Conservation (phyloP, 2,888 invertebrate genomes). For the Cataglyphis altisquamis region DNA sequence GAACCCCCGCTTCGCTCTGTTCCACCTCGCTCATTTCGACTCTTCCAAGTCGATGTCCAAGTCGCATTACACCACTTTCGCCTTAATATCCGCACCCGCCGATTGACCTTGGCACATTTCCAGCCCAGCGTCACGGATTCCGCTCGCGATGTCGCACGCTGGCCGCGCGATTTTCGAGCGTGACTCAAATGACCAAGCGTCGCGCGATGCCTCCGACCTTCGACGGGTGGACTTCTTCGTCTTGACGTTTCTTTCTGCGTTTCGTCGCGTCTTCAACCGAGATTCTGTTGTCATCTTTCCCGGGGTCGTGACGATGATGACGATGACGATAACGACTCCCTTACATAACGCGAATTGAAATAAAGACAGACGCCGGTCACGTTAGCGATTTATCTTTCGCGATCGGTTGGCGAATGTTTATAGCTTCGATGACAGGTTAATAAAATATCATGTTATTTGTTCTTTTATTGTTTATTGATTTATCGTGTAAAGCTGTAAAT, state of each 20-base stretch:
- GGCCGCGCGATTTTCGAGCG: slow-evolving; percentile 33
- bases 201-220: slow-evolving; percentile 22
- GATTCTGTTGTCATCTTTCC: slow-evolving; percentile 6
- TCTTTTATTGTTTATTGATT: slow-evolving; percentile 4
- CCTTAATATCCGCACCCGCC: slow-evolving; percentile 33
- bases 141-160: slow-evolving; percentile 19
- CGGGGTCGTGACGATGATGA: neutral
- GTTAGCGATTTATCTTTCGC: slow-evolving; percentile 38
- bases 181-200: slow-evolving; percentile 31
- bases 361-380: slow-evolving; percentile 12
- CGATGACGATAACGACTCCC: neutral
- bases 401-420: neutral
- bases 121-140: neutral
- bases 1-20: neutral
- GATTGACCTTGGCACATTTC: slow-evolving; percentile 50
- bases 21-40: neutral
- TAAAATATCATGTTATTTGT: neutral
- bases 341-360: slow-evolving; percentile 29
- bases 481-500: neutral
- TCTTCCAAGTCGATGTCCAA: neutral
- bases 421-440: neutral
- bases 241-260: neutral
- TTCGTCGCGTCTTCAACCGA: neutral
- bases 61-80: slow-evolving; percentile 35
- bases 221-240: slow-evolving; percentile 26